Evolutionary conservation across 2,797 vertebrate genomes (phyloP).

Genomic region (Acrocephalus scirpaceus): DNA sequence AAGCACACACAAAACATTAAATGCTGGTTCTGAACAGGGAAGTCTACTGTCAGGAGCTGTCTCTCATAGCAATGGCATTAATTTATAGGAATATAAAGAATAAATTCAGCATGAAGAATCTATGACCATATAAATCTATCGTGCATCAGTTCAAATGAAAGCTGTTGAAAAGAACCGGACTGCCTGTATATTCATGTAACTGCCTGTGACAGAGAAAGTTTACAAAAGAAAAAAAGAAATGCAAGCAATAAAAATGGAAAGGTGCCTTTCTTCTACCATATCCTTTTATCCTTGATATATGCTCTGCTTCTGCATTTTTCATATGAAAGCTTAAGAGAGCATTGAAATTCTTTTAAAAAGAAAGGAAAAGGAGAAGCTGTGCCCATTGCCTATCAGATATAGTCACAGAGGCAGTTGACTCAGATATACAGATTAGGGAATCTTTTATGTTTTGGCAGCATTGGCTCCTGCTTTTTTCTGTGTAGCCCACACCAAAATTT

Average conservation of each 20-base stretch:
- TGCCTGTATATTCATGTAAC: conserved; percentile 46
- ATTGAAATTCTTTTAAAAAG: conserved; percentile 31
- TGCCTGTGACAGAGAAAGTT: conserved; percentile 56
- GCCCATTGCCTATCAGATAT: not conserved
- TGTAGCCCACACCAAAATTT: not conserved
- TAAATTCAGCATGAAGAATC: conserved; percentile 57
- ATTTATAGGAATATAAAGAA: conserved; percentile 75
- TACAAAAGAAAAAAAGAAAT: conserved; percentile 42
- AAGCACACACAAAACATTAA: conserved; percentile 44
- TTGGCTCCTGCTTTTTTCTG: not conserved
- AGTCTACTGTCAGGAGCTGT: conserved; percentile 44
- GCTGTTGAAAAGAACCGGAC: conserved; percentile 56
- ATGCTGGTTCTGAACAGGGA: conserved; percentile 2
- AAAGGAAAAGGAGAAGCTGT: not conserved
- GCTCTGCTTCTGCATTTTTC: conserved; percentile 38
- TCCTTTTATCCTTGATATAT: conserved; percentile 61
- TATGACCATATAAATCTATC: conserved; percentile 66
- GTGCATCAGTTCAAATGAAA: conserved; percentile 44
- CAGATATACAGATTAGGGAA: not conserved
- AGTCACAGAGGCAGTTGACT: not conserved
- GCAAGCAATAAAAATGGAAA: conserved; percentile 44
- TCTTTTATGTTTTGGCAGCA: conserved; percentile 26
- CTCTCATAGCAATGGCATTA: conserved; percentile 49
- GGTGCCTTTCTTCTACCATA: conserved; percentile 28
- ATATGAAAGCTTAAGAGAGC: conserved; percentile 46